A percentile compares a stretch with the other conserved stretches of the same genome.
Evolutionary conservation across 2,888 invertebrate genomes (phyloP).

Genomic region (Lycophotia porphyrea): DNA sequence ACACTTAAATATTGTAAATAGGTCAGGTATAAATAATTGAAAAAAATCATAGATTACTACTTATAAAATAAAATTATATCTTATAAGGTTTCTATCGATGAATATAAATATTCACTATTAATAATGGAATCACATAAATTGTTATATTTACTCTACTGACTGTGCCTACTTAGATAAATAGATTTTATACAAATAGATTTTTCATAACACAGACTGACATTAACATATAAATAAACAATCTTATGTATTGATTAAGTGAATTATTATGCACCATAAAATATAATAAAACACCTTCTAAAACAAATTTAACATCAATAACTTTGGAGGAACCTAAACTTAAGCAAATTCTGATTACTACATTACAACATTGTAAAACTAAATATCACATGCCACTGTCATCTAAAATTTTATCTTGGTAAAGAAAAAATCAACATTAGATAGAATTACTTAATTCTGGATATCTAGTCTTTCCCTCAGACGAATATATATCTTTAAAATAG

Average conservation of each 20-base stretch:
- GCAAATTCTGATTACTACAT: conserved; percentile 2
- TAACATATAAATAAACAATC: conserved; percentile 17
- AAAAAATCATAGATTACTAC: conserved; percentile 19
- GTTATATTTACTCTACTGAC: conserved; percentile 26
- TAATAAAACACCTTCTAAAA: conserved; percentile 28
- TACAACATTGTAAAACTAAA: conserved; percentile 37
- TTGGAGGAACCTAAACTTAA: conserved; percentile 11
- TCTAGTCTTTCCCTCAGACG: conserved; percentile 86
- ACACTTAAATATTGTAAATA: conserved; percentile 56
- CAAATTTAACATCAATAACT: conserved; percentile 30
- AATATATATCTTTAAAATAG: conserved; percentile 86
- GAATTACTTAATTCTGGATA: conserved; percentile 74
- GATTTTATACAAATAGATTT: conserved; percentile 4
- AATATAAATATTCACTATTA: conserved; percentile 11
- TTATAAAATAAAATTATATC: conserved; percentile 17
- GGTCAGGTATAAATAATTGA: conserved; percentile 39
- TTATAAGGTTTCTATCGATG: background rate
- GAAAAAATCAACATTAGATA: background rate
- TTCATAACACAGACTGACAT: conserved; percentile 8
- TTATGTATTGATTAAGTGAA: background rate
- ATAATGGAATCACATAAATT: conserved; percentile 26
- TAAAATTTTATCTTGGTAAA: background rate
- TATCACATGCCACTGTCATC: conserved; percentile 53
- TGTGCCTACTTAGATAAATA: conserved; percentile 18
- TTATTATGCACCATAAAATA: conserved; percentile 35